Evolutionary conservation across 2,113 vertebrate species (phyloP).

Genomic region (Mus pahari): DNA sequence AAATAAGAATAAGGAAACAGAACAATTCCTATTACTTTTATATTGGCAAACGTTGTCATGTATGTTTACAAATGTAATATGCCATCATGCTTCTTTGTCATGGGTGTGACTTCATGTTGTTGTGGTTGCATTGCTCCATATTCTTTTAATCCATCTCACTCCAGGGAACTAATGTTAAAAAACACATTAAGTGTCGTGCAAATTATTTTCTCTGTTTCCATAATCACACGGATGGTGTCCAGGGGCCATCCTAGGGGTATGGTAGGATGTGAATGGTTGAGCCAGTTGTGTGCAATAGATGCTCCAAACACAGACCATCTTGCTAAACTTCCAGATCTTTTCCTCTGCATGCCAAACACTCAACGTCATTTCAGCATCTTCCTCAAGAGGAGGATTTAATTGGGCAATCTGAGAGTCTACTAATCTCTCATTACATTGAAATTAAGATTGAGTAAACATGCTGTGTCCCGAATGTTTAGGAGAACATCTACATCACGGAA

Average conservation of each 20-base stretch:
- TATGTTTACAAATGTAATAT: neutral
- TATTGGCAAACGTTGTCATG: too few species aligned
- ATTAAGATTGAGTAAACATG: neutral
- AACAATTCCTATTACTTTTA: too few species aligned
- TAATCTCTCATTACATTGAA: neutral
- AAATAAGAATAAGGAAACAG: too few species aligned
- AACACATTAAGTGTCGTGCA: neutral
- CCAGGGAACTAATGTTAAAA: neutral
- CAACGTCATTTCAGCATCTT: neutral
- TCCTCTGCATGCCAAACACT: neutral
- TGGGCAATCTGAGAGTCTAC: neutral
- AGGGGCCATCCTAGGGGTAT: too few species aligned
- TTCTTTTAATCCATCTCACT: neutral
- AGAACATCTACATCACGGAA: neutral
- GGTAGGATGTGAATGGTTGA: neutral
- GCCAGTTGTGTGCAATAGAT: neutral
- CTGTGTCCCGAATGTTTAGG: neutral
- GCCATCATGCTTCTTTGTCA: neutral
- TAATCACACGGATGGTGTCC: neutral
- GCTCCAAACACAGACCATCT: neutral
- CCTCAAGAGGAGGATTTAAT: neutral
- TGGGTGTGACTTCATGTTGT: neutral
- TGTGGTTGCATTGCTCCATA: neutral
- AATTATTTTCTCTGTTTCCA: neutral
- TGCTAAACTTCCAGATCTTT: neutral